These are phyloP conservation scores for Mastacembelus armatus DNA, from an alignment of 2,797 vertebrate species.

Conservation along the genomic window DNA sequence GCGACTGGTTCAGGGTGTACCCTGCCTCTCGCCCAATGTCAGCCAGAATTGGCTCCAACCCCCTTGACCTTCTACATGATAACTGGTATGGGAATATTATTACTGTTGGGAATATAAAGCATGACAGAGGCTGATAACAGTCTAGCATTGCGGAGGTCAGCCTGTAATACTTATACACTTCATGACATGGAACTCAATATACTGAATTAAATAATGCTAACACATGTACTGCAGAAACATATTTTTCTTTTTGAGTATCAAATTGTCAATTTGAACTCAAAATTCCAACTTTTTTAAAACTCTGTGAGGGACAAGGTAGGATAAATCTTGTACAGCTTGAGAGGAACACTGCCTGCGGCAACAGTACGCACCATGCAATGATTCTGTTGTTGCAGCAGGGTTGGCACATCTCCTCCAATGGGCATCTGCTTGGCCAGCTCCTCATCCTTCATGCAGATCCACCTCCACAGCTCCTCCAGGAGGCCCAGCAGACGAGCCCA, in stretches of 20 bases:
- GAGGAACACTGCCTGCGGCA: constrained; percentile 23
- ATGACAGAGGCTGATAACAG: no score
- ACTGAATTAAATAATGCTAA: no score
- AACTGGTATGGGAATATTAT: no score
- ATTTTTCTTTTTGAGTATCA: not conserved
- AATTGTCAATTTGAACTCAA: not conserved
- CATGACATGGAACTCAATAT: no score
- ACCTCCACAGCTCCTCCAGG: constrained; percentile 94
- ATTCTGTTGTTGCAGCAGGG: constrained; percentile 92
- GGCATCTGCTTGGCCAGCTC: constrained; percentile 97
- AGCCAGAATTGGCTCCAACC: no score
- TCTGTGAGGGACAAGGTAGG: not conserved
- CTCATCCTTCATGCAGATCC: constrained; percentile 94
- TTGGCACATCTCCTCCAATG: constrained; percentile 93
- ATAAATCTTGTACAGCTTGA: constrained; percentile 15
- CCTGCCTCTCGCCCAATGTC: no score
- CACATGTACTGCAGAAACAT: no score
- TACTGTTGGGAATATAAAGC: no score
- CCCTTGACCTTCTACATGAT: no score
- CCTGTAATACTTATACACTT: no score
- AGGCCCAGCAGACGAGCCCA: constrained; percentile 91
- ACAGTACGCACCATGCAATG: constrained; percentile 85
- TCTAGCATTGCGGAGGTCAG: no score
- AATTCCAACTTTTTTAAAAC: not conserved
- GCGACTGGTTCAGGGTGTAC: no score